Percentiles rank a stretch among this genome's conserved stretches.
Evolutionary conservation across 2,888 invertebrate genomes (phyloP).

Genomic region (Malthinus seriepunctatus): DNA sequence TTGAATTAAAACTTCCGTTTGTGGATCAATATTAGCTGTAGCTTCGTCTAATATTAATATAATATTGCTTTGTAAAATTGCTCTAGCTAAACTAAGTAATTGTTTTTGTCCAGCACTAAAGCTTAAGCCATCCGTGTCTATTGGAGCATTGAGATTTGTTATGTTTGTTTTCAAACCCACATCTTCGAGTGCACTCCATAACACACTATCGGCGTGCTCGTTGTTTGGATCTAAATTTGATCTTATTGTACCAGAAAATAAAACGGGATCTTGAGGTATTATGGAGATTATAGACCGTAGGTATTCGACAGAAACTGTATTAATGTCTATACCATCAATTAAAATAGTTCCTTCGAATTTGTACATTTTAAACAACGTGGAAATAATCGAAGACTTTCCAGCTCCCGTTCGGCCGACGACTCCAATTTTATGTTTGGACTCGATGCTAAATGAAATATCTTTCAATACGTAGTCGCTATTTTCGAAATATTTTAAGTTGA

Average conservation of each 20-base stretch:
- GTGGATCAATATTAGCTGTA: slow-evolving; percentile 76
- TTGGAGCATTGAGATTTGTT: slow-evolving; percentile 62
- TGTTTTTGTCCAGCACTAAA: slow-evolving; percentile 59
- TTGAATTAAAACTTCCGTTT: slow-evolving; percentile 74
- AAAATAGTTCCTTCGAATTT: slow-evolving; percentile 74
- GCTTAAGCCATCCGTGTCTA: slow-evolving; percentile 62
- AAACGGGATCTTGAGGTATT: slow-evolving; percentile 83
- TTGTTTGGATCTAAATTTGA: slow-evolving; percentile 88
- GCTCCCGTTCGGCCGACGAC: slow-evolving; percentile 83
- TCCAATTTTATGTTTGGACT: slow-evolving; percentile 73
- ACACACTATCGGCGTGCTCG: slow-evolving; percentile 72
- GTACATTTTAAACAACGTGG: slow-evolving; percentile 78
- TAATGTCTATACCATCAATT: slow-evolving; percentile 78
- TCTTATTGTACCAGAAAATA: slow-evolving; percentile 84
- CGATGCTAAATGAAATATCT: slow-evolving; percentile 66
- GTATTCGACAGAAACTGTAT: slow-evolving; percentile 70
- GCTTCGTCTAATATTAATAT: slow-evolving; percentile 62
- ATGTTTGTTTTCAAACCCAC: slow-evolving; percentile 71
- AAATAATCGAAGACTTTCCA: slow-evolving; percentile 75
- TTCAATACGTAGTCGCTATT: slow-evolving; percentile 73
- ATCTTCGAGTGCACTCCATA: slow-evolving; percentile 84
- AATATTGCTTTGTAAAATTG: slow-evolving; percentile 51
- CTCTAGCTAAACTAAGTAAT: slow-evolving; percentile 67
- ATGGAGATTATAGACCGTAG: slow-evolving; percentile 77
- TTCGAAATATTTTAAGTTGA: slow-evolving; percentile 72